Percentiles rank a stretch among this genome's conserved stretches.
Evolutionary conservation across 1,140 invertebrate species (phyloP).

Genomic region (Pachypsylla venusta): DNA sequence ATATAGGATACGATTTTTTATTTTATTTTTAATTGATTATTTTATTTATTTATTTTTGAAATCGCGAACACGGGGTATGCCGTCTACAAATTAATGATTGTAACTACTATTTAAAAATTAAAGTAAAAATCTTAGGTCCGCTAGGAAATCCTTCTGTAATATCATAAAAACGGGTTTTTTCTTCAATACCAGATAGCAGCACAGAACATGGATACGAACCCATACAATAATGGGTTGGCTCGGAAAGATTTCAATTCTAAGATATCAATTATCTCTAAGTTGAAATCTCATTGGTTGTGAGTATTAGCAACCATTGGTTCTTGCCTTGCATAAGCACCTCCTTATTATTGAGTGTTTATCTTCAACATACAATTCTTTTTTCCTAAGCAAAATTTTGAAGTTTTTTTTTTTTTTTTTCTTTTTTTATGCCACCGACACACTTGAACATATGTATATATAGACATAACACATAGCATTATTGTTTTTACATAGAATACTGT

Average conservation of each 20-base stretch:
- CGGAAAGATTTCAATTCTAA: background rate
- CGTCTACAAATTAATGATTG: conserved; percentile 5
- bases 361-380: conserved; percentile 1
- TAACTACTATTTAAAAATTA: conserved; percentile 7
- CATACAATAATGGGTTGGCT: background rate
- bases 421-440: no score
- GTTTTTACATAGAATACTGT: no score
- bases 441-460: no score
- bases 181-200: background rate
- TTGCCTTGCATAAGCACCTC: background rate
- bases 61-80: conserved; percentile 4
- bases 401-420: background rate
- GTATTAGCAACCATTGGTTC: background rate
- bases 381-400: background rate
- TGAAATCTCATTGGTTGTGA: background rate
- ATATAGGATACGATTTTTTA: no score
- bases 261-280: background rate
- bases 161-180: background rate
- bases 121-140: background rate
- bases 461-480: no score
- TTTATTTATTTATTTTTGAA: background rate
- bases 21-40: no score
- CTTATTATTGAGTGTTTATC: background rate
- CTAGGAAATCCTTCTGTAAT: conserved; percentile 3
- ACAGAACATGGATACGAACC: background rate